Base-by-base conservation (phyloP, 2,888 invertebrate species). In the Clusia tigrina region DNA sequence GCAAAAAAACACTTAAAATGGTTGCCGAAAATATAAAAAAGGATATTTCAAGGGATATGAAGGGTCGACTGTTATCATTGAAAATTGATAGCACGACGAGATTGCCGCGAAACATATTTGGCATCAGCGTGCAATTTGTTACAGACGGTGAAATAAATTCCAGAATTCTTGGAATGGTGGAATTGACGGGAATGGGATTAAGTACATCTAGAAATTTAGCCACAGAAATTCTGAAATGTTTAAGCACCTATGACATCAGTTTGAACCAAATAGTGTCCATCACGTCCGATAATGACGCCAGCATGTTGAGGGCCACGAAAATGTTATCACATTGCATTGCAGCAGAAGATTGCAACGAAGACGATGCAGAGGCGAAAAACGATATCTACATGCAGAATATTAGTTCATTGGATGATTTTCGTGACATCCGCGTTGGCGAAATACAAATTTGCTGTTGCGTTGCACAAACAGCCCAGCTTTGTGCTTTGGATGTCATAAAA, bases 71-170 rank as follows among this genome's bases (percentile, higher is more conserved):
- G 6, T 48, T 67, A n/a, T 63, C 68, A 3, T 54, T 62, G 1
- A 65, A 67, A 58, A 65, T 67, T 18, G 55, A 67, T 23, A 65
- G 61, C 51, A 63, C 64, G 12, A 62, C 62, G 12, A 51, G 58
- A 9, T 23, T 63, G 10, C 46, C 51, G 22, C 53, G 53, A 32
- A 65, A 60, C 26, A 25, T 55, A 25, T 62, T 63, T 63, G 64
- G 38, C 15, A 63, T 68, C 12, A 69, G 65, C 59, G 67, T 64
- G 58, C 66, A 67, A 55, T 68, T 53, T 54, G 58, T 63, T 9
- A 58, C 20, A n/a, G 54, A 24, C 22, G 55, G 22, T 23, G 53
- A 26, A 58, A 65, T 67, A 48, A 54, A 65, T 53, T 66, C 65
- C 1, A 12, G 57, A 1, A 57, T 67, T 15, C 46, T 67, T 5